Base-by-base conservation (phyloP, 2,888 invertebrate species). In the Caenorhabditis doughertyi region DNA sequence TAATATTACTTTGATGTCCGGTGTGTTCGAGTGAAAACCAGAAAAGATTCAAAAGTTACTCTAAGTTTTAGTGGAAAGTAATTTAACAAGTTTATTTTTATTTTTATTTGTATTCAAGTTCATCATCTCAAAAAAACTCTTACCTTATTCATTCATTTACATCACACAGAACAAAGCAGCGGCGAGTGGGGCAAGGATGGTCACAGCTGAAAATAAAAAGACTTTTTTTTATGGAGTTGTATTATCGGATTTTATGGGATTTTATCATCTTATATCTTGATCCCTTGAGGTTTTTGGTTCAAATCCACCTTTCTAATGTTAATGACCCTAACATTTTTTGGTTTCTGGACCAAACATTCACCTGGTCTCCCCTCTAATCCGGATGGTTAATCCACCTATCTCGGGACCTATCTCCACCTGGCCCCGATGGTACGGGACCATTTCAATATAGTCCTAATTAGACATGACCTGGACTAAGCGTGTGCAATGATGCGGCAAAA, bases 401-500 rank as follows among this genome's bases (percentile, higher is more conserved):
- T 29, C 44, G 53, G 18, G 16, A 39, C 53, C 42, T 1, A n/a
- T 7, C 13, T 32, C 47, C 76, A 76, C 76, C 76, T 76, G 76
- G 65, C 35, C 58, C 29, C 58, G 23, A 62, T 62, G 35, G 32
- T 53, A 39, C 67, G 39, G 25, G 35, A 65, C 74, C 74, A 44
- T 58, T 65, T 65, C 67, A 58, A 74, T 74, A 74, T 42, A 32
- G 49, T 42, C 27, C 76, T 76, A 76, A 76, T 76, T 76, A 68
- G 76, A 44, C 64, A 18, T 51, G 64, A 21, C 18, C 55, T n/a
- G 49, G 47, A 55, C 56, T 65, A 65, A 65, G 51, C 65, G 65
- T 51, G 51, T 39, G 60, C 68, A 27, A 60, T 68, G 68, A 76
- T 68, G 76, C 76, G 76, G 76, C 76, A 76, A 76, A 76, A 76